Conservation (phyloP, 2,113 vertebrate species). For the Martes martes region DNA sequence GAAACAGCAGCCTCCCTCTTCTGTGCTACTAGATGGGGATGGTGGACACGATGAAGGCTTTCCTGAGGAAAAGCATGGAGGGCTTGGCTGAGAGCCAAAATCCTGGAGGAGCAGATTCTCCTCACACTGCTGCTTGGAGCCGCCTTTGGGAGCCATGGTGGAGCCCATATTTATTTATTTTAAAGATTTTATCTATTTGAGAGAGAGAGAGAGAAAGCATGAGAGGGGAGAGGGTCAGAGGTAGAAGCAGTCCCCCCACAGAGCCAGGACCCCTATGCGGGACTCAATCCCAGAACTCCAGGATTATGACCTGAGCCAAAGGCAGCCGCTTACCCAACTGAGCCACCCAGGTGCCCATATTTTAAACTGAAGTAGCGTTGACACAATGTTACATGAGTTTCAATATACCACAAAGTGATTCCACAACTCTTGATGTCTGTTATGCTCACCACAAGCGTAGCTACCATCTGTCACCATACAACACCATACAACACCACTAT, state of each 20-base stretch:
- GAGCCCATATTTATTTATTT: slow-evolving; percentile 45
- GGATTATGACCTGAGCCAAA: no score
- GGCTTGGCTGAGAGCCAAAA: slow-evolving; percentile 98
- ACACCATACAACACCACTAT: neutral
- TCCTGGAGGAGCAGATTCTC: slow-evolving; percentile 96
- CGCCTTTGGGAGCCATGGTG: slow-evolving; percentile 91
- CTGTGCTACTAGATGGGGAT: slow-evolving; percentile 99
- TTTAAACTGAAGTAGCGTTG: neutral
- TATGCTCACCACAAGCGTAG: neutral
- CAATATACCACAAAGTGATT: neutral
- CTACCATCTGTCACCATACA: neutral
- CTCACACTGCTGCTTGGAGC: slow-evolving; percentile 93
- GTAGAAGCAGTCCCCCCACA: no score
- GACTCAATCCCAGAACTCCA: no score
- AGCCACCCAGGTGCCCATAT: slow-evolving; percentile 43
- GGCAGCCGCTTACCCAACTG: no score
- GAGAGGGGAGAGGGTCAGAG: no score
- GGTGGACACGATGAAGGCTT: slow-evolving; percentile 97
- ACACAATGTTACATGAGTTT: neutral
- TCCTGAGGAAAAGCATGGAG: slow-evolving; percentile 96
- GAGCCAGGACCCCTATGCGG: no score
- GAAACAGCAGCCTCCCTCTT: slow-evolving; percentile 98
- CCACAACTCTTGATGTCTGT: neutral
- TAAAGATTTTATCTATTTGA: no score
- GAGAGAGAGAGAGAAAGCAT: no score